These are phyloP conservation scores for Cephus spinipes DNA, from an alignment of 2,888 invertebrate species.

Conservation along the genomic window DNA sequence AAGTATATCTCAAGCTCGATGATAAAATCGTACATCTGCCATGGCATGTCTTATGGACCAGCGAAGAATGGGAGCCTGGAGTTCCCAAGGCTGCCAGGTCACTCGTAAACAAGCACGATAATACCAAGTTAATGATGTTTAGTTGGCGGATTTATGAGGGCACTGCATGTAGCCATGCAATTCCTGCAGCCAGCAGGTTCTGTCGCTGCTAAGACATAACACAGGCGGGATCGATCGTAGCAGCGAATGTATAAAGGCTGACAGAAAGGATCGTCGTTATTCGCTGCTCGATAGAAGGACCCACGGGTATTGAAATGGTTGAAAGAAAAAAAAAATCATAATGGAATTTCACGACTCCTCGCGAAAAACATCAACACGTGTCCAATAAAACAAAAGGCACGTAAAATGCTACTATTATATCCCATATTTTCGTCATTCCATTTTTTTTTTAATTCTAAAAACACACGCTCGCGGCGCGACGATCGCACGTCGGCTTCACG, in stretches of 20 bases:
- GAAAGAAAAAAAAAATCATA: background rate
- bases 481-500: background rate
- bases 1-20: background rate
- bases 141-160: constrained; percentile 51
- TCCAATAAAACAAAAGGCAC: background rate
- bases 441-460: background rate
- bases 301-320: background rate
- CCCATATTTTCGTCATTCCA: background rate
- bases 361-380: background rate
- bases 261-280: background rate
- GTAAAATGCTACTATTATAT: background rate
- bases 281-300: background rate
- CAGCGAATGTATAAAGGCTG: background rate
- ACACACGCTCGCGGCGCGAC: background rate
- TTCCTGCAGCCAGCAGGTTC: background rate
- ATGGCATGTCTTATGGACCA: background rate
- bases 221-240: background rate
- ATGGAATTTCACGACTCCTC: background rate
- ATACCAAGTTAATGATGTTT: constrained; percentile 52
- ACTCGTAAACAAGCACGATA: constrained; percentile 48
- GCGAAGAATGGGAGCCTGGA: constrained; percentile 26
- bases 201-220: background rate
- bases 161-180: constrained; percentile 33
- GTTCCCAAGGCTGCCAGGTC: constrained; percentile 28
- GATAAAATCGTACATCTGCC: background rate